phyloP scores from a whole-genome alignment of 1,140 invertebrate genomes.

The Battus philenor region DNA sequence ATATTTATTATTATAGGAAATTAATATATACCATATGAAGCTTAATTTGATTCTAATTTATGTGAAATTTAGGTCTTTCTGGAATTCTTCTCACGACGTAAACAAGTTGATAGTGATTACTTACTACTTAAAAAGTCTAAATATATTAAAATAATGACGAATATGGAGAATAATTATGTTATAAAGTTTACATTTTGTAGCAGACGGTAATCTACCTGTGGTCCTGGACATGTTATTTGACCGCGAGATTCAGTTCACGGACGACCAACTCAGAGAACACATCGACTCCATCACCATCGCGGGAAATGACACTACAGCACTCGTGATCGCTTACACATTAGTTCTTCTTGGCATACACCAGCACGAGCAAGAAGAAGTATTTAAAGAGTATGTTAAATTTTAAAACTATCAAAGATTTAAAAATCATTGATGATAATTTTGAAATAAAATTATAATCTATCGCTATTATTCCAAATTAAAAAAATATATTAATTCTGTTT shows the following conservation, averaged over 20 bases:
- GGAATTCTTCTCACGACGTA: too few species aligned
- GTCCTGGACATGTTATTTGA: conserved; percentile 9
- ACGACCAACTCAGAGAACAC: conserved; percentile 81
- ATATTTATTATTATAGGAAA: too few species aligned
- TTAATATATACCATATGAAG: too few species aligned
- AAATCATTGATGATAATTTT: not conserved
- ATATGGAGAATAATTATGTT: not conserved
- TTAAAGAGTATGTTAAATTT: conserved; percentile 53
- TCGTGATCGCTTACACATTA: conserved; percentile 77
- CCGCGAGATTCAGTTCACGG: conserved; percentile 39
- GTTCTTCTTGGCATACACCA: conserved; percentile 79
- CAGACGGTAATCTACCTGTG: conserved; percentile 19
- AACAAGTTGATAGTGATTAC: too few species aligned
- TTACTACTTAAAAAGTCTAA: too few species aligned
- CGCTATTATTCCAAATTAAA: too few species aligned
- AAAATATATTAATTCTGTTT: too few species aligned
- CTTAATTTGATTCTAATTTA: too few species aligned
- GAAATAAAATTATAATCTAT: not conserved
- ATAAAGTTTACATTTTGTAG: not conserved
- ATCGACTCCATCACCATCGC: conserved; percentile 86
- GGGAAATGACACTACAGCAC: conserved; percentile 86
- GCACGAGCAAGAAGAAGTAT: conserved; percentile 76
- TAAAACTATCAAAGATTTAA: not conserved
- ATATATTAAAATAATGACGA: too few species aligned
- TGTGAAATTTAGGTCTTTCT: too few species aligned